Evolutionary conservation across 2,113 vertebrate species (phyloP).

Genomic region (Sturnira hondurensis): DNA sequence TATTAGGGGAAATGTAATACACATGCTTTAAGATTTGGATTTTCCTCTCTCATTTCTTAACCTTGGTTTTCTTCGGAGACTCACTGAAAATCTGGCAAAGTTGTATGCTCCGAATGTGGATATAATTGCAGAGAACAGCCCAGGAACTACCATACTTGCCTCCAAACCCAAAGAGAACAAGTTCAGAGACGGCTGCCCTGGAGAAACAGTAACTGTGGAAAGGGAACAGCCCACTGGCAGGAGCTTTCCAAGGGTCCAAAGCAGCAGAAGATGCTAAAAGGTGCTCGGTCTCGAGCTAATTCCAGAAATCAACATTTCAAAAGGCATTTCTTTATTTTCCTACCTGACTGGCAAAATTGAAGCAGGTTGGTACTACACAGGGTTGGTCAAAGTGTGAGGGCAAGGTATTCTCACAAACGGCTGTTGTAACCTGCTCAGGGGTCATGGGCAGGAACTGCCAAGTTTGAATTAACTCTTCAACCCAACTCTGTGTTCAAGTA

Average conservation of each 20-base stretch:
- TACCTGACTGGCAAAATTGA: background rate
- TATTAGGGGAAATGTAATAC: background rate
- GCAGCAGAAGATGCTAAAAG: background rate
- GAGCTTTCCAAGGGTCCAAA: background rate
- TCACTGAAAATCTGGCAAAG: background rate
- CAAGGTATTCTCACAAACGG: background rate
- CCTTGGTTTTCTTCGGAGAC: background rate
- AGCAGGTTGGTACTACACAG: background rate
- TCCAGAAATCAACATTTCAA: background rate
- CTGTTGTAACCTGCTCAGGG: fast-evolving
- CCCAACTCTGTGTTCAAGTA: background rate
- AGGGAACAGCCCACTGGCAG: background rate
- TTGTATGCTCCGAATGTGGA: background rate
- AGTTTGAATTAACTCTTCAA: background rate
- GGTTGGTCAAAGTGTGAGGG: background rate
- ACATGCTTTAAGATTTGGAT: background rate
- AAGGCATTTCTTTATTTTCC: background rate
- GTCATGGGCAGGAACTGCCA: background rate
- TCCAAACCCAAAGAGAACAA: background rate
- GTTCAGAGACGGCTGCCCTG: background rate
- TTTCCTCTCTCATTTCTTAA: background rate
- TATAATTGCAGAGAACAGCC: background rate
- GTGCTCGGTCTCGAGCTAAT: background rate
- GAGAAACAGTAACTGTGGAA: background rate
- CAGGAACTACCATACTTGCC: background rate